Conservation (phyloP, 2,113 vertebrate species). For the Strigops habroptila region DNA sequence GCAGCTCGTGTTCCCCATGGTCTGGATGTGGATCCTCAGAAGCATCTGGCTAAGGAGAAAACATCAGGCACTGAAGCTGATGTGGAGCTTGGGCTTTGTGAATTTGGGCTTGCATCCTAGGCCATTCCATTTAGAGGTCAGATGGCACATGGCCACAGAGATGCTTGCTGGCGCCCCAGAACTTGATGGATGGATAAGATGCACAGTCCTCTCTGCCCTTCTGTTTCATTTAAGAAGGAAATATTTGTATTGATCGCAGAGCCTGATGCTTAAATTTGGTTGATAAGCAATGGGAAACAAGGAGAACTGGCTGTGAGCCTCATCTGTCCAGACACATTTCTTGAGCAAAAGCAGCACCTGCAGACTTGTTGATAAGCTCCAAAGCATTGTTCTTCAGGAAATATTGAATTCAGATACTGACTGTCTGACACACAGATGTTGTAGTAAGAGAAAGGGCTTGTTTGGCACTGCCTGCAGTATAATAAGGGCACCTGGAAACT, state of each 20-base stretch:
- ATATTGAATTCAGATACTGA: neutral
- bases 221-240: neutral
- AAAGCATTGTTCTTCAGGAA: neutral
- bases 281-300: neutral
- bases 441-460: neutral
- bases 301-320: neutral
- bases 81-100: neutral
- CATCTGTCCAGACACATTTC: neutral
- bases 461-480: neutral
- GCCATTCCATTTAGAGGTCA: neutral
- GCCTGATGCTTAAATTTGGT: neutral
- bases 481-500: neutral
- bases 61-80: neutral
- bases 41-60: neutral
- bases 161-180: neutral
- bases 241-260: neutral
- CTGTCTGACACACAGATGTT: conserved; percentile 1
- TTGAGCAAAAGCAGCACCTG: conserved; percentile 1
- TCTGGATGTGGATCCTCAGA: neutral
- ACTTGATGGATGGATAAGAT: neutral
- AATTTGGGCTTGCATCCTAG: neutral
- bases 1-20: rapidly evolving
- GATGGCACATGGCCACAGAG: neutral
- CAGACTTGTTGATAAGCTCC: neutral
- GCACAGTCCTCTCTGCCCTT: neutral